Evolutionary conservation across 1,140 invertebrate genomes (phyloP).

Genomic region (Ceratitis capitata): DNA sequence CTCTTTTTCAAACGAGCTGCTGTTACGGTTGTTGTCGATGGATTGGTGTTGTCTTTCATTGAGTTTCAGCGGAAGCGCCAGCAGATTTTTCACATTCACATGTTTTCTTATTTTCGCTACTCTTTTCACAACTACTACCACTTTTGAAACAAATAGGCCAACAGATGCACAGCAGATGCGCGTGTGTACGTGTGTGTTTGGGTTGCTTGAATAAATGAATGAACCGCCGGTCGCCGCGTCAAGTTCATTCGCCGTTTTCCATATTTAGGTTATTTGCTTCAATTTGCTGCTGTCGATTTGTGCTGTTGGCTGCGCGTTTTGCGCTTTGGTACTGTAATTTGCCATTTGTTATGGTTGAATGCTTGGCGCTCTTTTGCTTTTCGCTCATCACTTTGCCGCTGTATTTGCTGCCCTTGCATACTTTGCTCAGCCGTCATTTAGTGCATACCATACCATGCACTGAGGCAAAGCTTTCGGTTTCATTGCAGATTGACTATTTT

Average conservation of each 20-base stretch:
- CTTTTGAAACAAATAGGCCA: neutral
- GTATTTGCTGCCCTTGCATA: no score
- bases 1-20: neutral
- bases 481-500: no score
- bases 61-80: neutral
- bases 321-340: neutral
- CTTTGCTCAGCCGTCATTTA: no score
- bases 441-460: no score
- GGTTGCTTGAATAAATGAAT: neutral
- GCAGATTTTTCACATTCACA: neutral
- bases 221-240: neutral
- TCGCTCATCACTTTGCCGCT: no score
- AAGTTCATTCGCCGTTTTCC: constrained; percentile 7
- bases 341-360: neutral
- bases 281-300: neutral
- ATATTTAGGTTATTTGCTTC: constrained; percentile 22
- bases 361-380: neutral
- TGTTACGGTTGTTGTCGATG: neutral
- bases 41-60: neutral
- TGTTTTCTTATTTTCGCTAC: neutral
- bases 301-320: neutral
- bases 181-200: neutral
- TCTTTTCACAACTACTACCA: neutral
- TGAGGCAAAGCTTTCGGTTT: no score
- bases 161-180: neutral